Conservation (phyloP, 2,113 vertebrate species). For the Serranochromis macrocephalus region DNA sequence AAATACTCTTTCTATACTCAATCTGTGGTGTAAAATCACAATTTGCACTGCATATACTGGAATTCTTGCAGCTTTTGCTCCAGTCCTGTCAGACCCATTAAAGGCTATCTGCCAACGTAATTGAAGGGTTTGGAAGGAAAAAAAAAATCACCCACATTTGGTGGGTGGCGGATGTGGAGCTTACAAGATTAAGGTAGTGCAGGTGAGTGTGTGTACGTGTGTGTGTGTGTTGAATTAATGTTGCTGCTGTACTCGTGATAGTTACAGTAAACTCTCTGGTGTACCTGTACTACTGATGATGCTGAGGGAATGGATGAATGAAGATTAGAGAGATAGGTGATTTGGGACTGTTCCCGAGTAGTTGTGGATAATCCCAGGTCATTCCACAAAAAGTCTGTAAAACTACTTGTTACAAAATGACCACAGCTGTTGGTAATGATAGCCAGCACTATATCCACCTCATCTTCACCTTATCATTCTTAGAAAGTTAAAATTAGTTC, state of each 20-base stretch:
- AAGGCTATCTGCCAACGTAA: neutral
- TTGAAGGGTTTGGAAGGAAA: neutral
- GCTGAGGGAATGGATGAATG: fast-evolving
- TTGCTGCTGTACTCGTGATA: neutral
- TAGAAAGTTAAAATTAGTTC: neutral
- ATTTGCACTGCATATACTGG: neutral
- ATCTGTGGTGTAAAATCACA: neutral
- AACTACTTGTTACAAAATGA: neutral
- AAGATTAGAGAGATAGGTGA: neutral
- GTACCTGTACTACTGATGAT: neutral
- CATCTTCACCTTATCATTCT: neutral
- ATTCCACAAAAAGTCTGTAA: neutral
- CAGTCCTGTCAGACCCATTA: neutral
- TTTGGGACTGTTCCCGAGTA: neutral
- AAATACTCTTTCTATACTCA: neutral
- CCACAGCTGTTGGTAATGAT: neutral
- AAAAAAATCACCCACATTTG: neutral
- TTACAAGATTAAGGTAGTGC: neutral
- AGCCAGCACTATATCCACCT: neutral
- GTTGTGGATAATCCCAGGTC: neutral
- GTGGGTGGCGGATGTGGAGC: neutral
- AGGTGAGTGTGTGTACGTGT: neutral
- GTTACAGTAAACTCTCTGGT: neutral
- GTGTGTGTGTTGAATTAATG: neutral
- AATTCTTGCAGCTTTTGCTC: neutral